Conservation (phyloP, 2,113 vertebrate genomes). For the Pteropus alecto region DNA sequence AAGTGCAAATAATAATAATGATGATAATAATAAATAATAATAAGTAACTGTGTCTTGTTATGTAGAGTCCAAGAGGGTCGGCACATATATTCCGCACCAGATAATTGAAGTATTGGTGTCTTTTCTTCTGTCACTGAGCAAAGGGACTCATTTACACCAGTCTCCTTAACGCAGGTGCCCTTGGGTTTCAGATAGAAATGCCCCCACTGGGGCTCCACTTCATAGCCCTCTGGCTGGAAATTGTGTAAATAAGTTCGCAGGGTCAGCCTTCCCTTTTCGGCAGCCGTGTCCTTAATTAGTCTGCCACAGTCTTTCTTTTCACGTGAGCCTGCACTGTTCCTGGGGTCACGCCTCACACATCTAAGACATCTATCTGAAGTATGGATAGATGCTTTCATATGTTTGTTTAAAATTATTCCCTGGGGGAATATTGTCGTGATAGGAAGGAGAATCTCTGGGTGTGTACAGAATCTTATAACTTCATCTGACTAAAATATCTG, state of each 20-base stretch:
- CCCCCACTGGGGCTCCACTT: slow-evolving; percentile 44
- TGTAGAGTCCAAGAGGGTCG: neutral
- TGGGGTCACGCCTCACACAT: neutral
- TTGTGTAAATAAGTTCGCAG: slow-evolving; percentile 65
- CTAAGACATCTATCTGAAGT: neutral
- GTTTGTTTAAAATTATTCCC: slow-evolving; percentile 40
- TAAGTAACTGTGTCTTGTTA: slow-evolving; percentile 63
- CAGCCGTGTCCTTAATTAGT: slow-evolving; percentile 58
- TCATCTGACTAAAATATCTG: slow-evolving; percentile 17
- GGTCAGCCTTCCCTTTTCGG: slow-evolving; percentile 58
- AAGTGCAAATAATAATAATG: slow-evolving; percentile 70
- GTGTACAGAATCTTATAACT: neutral
- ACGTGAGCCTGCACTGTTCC: neutral
- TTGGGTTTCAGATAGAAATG: slow-evolving; percentile 60
- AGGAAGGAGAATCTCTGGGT: neutral
- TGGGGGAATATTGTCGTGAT: neutral
- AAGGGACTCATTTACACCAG: slow-evolving; percentile 63
- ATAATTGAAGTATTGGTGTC: slow-evolving; percentile 74
- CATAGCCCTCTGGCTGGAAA: slow-evolving; percentile 61
- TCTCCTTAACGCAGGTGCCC: slow-evolving; percentile 60
- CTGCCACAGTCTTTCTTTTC: slow-evolving; percentile 55
- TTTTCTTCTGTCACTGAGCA: slow-evolving; percentile 54
- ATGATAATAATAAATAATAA: slow-evolving; percentile 22
- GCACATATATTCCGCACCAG: slow-evolving; percentile 69
- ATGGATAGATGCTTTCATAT: slow-evolving; percentile 37